Conservation (phyloP, 2,113 vertebrate genomes). For the Clarias gariepinus region DNA sequence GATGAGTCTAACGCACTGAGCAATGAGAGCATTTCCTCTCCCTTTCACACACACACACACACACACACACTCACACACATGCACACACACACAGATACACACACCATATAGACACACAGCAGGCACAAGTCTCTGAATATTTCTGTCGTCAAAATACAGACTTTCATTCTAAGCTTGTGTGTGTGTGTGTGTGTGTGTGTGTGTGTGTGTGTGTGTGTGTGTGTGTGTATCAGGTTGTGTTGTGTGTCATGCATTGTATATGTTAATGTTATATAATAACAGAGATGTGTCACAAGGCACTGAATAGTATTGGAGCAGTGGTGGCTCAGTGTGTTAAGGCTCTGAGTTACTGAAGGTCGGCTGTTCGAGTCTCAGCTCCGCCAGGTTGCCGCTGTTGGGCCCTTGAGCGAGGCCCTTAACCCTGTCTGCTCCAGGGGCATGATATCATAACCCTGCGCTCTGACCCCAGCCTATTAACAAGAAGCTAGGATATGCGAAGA, state of each 20-base stretch:
- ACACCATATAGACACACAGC: neutral
- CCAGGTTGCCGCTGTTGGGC: too few relatives aligned
- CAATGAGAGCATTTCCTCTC: constrained; percentile 61
- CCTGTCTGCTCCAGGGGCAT: too few relatives aligned
- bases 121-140: neutral
- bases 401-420: too few relatives aligned
- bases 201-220: neutral
- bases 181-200: neutral
- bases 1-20: constrained; percentile 29
- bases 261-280: neutral
- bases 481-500: too few relatives aligned
- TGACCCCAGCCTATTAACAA: too few relatives aligned
- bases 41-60: neutral
- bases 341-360: too few relatives aligned
- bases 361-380: too few relatives aligned
- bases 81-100: neutral
- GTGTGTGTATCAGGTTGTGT: neutral
- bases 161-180: neutral
- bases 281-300: neutral
- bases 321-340: too few relatives aligned
- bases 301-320: too few relatives aligned
- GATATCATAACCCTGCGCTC: too few relatives aligned
- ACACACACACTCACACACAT: neutral
- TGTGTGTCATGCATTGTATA: neutral
- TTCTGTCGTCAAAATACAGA: neutral